Base-by-base conservation (phyloP, 2,113 vertebrate species). In the Eleginops maclovinus region DNA sequence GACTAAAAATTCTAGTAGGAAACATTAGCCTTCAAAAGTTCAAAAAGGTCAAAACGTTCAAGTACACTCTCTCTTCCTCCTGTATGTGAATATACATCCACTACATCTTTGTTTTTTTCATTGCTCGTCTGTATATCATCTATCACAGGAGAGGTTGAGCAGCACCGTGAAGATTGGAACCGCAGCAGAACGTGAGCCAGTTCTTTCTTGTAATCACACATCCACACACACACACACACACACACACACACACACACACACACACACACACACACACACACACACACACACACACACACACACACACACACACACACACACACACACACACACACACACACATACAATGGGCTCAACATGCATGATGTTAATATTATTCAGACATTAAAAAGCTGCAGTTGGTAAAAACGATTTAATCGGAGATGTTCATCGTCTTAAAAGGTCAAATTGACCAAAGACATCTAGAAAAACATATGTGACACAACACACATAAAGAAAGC, bases 141-240 rank as follows among this genome's bases (percentile, higher is more conserved):
- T 60, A 26, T 72, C 65, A 65, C 73, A 36, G 64, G 24, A 40
- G 55, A 75, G 72, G 58, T 68, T 71, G 60, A 61, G n/a, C 4
- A 4, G 76, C 66, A 44, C 70, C 26, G 54, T 26, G 72, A 68
- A 50, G 54, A 68, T 26, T 28, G 9, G 40, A 67, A 46, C 67
- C 13, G 67, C 77, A 84, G 77, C 40, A 50, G 55, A 65, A 81
- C 50, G 49, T 74, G 69, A 78, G 70, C 60, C 68, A 64, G 31
- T 31, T 31, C 31, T 31, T 31, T 31, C 31, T 31, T 31, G 31
- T 2, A 8, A 31, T 28, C 13, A 53, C 19, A 41, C 15, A 47
- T n/a, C n/a, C 36, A 19, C 2, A 22, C 6, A 9, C 22, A 49
- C 13, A 50, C 55, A 55, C 59, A 53, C 54, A 55, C n/a, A 41